phyloP scores from a whole-genome alignment of 2,113 vertebrate genomes.

The Mugil cephalus region DNA sequence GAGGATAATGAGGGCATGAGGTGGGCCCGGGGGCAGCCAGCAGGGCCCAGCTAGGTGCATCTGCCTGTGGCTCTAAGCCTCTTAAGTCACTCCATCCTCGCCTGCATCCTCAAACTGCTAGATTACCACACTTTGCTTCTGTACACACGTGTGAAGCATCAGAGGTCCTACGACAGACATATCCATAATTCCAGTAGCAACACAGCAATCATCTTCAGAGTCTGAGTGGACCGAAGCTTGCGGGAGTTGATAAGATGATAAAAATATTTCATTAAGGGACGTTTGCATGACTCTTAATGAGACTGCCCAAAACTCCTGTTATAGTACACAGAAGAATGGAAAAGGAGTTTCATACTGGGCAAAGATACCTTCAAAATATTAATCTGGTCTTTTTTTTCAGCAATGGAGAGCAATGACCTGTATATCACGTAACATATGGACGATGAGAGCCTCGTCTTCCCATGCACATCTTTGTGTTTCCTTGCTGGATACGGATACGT shows the following conservation, averaged over 20 bases:
- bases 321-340: conserved; percentile 28
- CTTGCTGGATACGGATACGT: background rate
- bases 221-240: conserved; percentile 24
- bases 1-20: conserved; percentile 73
- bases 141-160: conserved; percentile 31
- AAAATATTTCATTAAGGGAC: conserved; percentile 18
- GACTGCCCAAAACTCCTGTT: conserved; percentile 30
- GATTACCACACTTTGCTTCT: conserved; percentile 32
- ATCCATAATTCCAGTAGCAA: conserved; percentile 60
- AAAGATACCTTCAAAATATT: conserved; percentile 24
- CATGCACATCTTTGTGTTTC: conserved; percentile 12
- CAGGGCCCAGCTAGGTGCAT: conserved; percentile 69
- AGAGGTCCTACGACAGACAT: conserved; percentile 19
- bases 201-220: background rate
- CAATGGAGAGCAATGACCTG: conserved; percentile 20
- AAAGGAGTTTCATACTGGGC: conserved; percentile 24
- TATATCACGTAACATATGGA: background rate
- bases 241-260: conserved; percentile 41
- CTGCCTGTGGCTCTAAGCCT: conserved; percentile 66
- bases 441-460: conserved; percentile 12
- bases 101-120: conserved; percentile 38
- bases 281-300: conserved; percentile 20
- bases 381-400: conserved; percentile 33
- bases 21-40: conserved; percentile 61
- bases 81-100: conserved; percentile 66